Base-by-base conservation (phyloP, 2,113 vertebrate species). In the Indicator maculatus region DNA sequence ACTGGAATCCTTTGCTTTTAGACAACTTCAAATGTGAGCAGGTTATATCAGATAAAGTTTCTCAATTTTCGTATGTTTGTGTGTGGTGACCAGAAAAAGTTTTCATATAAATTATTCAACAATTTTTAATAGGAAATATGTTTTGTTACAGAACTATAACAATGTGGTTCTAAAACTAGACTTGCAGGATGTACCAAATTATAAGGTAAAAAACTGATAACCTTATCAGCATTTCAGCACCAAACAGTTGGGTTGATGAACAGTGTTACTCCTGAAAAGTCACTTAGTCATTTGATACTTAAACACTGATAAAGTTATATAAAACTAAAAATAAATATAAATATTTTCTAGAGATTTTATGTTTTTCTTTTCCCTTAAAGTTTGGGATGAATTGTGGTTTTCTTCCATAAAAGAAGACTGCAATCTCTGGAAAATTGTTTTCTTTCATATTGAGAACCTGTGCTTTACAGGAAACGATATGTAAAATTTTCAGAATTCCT, bases 231-330 rank as follows among this genome's bases (percentile, higher is more conserved):
- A 53, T 76, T 94, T 93, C 59, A 93, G 56, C 17, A 89, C 67
- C 45, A 83, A 93, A 76, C 79, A 20, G 23, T 44, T 93, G 58
- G 69, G 73, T 86, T 94, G 76, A 90, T 91, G 71, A 96, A 66
- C 80, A 96, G 4, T 61, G 83, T 82, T 27, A 71, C 20, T 84
- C 70, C n/a, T 89, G 80, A 79, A 63, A 93, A 72, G 50, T 78
- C 23, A 93, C 72, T 94, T 95, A 72, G 45, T 76, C 19, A 93
- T 72, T 93, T 95, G 52, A 71, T 77, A 65, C 16, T 83, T 45
- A 96, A 89, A 95, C 6, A 79, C 64, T 78, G 53, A 81, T 86
- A 88, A 83, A 13, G 19, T 36, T 65, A 58, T 26, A 45, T 47
- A 67, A 83, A 77, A 85, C 71, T 8, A 82, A 41, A 77, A 85